A percentile compares a stretch with the other conserved stretches of the same genome.
Evolutionary conservation across 2,113 vertebrate genomes (phyloP).

Genomic region (Acanthisitta chloris): DNA sequence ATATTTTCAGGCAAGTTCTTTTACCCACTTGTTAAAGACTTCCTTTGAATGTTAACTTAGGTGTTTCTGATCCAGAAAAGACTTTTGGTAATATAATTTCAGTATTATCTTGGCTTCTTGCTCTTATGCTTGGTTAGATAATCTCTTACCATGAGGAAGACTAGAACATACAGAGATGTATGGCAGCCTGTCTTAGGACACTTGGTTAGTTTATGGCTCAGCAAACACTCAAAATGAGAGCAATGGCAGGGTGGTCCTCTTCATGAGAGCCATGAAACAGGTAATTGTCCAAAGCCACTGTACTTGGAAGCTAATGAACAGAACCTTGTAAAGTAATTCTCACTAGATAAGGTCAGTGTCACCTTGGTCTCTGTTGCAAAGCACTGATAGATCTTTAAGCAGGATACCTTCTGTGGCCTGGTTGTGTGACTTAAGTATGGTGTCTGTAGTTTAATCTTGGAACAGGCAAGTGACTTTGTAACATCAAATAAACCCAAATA

Average conservation of each 20-base stretch:
- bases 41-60: background rate
- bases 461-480: background rate
- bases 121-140: background rate
- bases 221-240: background rate
- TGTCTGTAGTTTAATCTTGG: background rate
- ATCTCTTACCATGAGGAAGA: background rate
- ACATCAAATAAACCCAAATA: background rate
- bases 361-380: background rate
- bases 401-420: background rate
- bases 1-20: background rate
- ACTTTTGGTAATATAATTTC: background rate
- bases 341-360: background rate
- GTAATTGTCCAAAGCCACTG: background rate
- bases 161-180: background rate
- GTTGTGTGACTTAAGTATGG: fast-evolving
- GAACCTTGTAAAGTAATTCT: background rate
- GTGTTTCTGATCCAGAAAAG: background rate
- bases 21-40: background rate
- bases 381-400: background rate
- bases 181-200: background rate
- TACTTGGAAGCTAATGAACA: background rate
- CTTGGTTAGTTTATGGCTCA: background rate
- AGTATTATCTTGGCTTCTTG: background rate
- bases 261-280: background rate
- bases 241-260: background rate